Base-by-base conservation (phyloP, 2,888 invertebrate genomes). In the Terebella lapidaria region DNA sequence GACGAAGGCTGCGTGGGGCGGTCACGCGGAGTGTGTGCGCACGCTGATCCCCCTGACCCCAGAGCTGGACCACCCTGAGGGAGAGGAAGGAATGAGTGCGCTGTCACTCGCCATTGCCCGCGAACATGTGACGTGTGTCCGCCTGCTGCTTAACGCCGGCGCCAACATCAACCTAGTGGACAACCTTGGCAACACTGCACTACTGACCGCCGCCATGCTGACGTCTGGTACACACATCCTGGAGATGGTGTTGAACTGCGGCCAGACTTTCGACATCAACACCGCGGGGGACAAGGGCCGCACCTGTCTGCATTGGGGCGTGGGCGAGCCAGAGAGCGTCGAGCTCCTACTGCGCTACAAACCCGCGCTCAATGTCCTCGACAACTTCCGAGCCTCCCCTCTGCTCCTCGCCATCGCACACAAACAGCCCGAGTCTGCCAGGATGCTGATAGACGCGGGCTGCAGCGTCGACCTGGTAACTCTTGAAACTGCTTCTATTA, bases 391-490 rank as follows among this genome's bases (percentile, higher is more conserved):
- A 2, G 66, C 64, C 4, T 53, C 64, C 10, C 62, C 64, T 15
- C 51, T 66, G 18, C 56, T 65, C 0, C 61, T 66, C 2, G 62
- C 64, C 2, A 62, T 65, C 18, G 66, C 66, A n/a, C 64, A 66
- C 53, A 35, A 56, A 2, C 58, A 65, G 30, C 60, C 62, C 2
- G 54, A 63, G 22, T 58, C 66, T 18, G 62, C 64, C 1, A 29
- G 45, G 59, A 26, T 60, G 2, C 58, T 66, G 4, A 53, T 64
- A n/a, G 57, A 61, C 25, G 62, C 61, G 27, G 64, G 64, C 18
- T 59, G 61, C 51, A 58, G 64, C 54, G 25, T 56, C 27, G 30
- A 24, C 15, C 29, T 26, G 60, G 60, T 60, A 54, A n/a, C n/a
- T n/a, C n/a, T n/a, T 20, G 55, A 1, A 22, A 27, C 26, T 15